Evolutionary conservation across 1,140 invertebrate genomes (phyloP).

Genomic region (Theocolax elegans): DNA sequence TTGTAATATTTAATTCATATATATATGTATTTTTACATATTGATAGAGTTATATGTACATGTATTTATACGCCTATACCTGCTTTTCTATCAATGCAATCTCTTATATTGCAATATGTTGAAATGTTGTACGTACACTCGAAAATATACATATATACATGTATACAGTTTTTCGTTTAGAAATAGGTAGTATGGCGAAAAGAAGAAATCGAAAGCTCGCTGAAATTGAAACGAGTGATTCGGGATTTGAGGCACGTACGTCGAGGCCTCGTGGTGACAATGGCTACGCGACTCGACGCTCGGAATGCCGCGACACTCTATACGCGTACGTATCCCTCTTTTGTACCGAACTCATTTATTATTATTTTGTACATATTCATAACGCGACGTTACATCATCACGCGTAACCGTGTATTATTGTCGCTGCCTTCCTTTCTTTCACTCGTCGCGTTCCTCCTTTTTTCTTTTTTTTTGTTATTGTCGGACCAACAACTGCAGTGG

Average conservation of each 20-base stretch:
- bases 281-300: conserved; percentile 40
- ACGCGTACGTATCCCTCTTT: not conserved
- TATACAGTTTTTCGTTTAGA: too few species aligned
- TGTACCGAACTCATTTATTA: conserved; percentile 43
- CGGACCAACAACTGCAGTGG: not conserved
- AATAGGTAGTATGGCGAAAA: too few species aligned
- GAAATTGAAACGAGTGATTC: conserved; percentile 52
- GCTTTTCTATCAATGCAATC: too few species aligned
- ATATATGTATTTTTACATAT: too few species aligned
- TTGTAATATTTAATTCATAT: too few species aligned
- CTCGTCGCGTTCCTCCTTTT: not conserved
- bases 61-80: too few species aligned
- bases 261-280: conserved; percentile 11
- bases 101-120: too few species aligned
- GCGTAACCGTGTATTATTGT: conserved; percentile 50
- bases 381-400: conserved; percentile 55
- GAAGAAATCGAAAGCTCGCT: conserved; percentile 41
- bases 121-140: too few species aligned
- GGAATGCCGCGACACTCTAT: conserved; percentile 30
- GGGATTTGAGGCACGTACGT: conserved; percentile 51
- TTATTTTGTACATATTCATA: conserved; percentile 63
- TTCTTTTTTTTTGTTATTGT: not conserved
- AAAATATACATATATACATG: too few species aligned
- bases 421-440: conserved; percentile 40
- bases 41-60: too few species aligned